phyloP scores from a whole-genome alignment of 2,888 invertebrate genomes.

The Drosophila emarginata region DNA sequence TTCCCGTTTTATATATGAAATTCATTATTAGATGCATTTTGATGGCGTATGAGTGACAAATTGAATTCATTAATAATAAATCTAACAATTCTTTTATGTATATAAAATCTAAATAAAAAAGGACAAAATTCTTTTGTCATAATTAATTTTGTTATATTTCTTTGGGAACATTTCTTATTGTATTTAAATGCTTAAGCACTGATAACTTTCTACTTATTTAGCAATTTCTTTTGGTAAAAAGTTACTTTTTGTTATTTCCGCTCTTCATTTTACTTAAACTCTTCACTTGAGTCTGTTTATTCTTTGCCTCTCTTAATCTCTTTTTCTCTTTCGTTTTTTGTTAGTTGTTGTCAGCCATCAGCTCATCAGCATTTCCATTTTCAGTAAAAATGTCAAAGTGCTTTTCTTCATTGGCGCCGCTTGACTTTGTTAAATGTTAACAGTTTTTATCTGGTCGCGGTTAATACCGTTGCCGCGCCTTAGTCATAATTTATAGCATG shows the following conservation, averaged over 20 bases:
- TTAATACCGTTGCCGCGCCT: conserved; percentile 60
- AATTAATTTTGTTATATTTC: background rate
- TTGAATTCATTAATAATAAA: no score
- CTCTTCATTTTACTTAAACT: background rate
- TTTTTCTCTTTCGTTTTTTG: background rate
- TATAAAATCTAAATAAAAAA: no score
- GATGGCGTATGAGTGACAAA: no score
- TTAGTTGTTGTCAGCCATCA: background rate
- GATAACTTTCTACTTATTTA: conserved; percentile 1
- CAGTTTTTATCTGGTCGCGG: conserved; percentile 62
- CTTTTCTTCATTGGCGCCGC: conserved; percentile 37
- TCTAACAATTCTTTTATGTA: no score
- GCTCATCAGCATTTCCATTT: conserved; percentile 16
- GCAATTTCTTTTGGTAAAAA: background rate
- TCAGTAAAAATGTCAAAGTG: conserved; percentile 48
- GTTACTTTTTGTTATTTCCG: conserved; percentile 7
- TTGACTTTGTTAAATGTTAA: conserved; percentile 71
- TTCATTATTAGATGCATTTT: no score
- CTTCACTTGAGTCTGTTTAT: background rate
- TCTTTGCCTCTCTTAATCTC: background rate
- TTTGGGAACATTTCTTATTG: background rate
- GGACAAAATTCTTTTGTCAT: no score
- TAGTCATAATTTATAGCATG: conserved; percentile 74
- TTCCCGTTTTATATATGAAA: no score
- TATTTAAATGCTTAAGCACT: background rate